phyloP scores from a whole-genome alignment of 2,113 vertebrate species.

The Sceloporus undulatus region DNA sequence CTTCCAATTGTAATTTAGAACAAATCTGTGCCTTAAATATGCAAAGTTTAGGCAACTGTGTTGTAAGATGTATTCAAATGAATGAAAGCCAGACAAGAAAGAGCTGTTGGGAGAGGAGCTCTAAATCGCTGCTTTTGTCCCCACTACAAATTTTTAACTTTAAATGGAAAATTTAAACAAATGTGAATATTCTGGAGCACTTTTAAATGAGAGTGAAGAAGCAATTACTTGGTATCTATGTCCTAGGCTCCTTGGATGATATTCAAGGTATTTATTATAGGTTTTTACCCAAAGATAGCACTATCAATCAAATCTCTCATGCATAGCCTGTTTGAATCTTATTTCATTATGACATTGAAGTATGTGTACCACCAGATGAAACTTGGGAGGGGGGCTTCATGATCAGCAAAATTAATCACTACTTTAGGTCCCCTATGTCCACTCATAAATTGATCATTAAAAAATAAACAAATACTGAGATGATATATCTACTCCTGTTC shows the following conservation, averaged over 20 bases:
- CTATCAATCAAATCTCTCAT: constrained; percentile 24
- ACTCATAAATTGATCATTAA: constrained; percentile 30
- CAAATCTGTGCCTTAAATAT: not conserved
- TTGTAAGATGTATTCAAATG: not conserved
- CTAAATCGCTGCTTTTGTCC: not conserved
- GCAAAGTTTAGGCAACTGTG: not conserved
- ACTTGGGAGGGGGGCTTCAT: not conserved
- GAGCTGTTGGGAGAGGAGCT: not conserved
- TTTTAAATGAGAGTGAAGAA: not conserved
- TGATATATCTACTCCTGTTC: constrained; percentile 21
- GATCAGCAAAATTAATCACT: constrained; percentile 32
- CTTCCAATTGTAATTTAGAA: not conserved
- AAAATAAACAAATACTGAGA: constrained; percentile 27
- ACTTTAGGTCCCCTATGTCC: constrained; percentile 7
- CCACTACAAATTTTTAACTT: not conserved
- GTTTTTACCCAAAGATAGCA: constrained; percentile 6
- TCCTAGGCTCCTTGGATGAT: not conserved
- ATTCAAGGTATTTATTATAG: constrained; percentile 13
- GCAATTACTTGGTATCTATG: not conserved
- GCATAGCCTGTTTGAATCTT: constrained; percentile 6
- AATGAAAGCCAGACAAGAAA: not conserved
- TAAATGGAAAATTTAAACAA: not conserved
- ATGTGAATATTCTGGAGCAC: not conserved
- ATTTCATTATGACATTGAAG: constrained; percentile 31
- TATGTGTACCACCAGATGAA: constrained; percentile 4